These are phyloP conservation scores for Hydrozoanthus gracilis DNA, from an alignment of 92 coral and sea anemone species.

Conservation along the genomic window DNA sequence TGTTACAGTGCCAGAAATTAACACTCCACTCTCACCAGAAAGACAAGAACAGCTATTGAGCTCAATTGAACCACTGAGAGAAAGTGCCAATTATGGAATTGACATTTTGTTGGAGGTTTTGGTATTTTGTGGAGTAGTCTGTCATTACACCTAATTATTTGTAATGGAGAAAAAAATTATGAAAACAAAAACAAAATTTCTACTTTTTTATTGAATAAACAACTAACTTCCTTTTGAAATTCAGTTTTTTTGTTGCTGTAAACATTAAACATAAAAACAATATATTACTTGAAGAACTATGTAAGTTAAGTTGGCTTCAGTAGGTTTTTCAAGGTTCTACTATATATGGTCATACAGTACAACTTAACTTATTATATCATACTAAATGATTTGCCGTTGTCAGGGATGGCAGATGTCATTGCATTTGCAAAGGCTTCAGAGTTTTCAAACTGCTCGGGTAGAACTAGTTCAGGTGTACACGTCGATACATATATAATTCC, in stretches of 20 bases:
- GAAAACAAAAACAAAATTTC: background rate
- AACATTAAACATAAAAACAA: background rate
- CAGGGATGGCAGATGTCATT: background rate
- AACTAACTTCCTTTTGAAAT: background rate
- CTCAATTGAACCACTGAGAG: constrained; percentile 3
- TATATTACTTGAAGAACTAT: background rate
- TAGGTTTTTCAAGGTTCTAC: background rate
- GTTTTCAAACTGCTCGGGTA: no score
- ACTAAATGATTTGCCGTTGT: background rate
- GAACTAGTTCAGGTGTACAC: no score
- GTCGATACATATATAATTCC: no score
- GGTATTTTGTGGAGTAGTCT: constrained; percentile 17
- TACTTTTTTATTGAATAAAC: background rate
- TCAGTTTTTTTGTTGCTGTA: background rate
- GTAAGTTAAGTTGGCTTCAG: background rate
- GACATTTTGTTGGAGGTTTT: constrained; percentile 9
- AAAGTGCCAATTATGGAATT: background rate
- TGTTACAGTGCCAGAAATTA: background rate
- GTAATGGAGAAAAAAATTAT: background rate
- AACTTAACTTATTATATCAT: background rate
- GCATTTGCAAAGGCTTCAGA: background rate
- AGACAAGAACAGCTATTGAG: background rate
- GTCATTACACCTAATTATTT: constrained; percentile 4
- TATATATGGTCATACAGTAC: background rate
- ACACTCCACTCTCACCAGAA: constrained; percentile 2